A percentile compares a stretch with the other conserved stretches of the same genome.
phyloP scores from a whole-genome alignment of 2,113 vertebrate genomes.

The Hippocampus zosterae region DNA sequence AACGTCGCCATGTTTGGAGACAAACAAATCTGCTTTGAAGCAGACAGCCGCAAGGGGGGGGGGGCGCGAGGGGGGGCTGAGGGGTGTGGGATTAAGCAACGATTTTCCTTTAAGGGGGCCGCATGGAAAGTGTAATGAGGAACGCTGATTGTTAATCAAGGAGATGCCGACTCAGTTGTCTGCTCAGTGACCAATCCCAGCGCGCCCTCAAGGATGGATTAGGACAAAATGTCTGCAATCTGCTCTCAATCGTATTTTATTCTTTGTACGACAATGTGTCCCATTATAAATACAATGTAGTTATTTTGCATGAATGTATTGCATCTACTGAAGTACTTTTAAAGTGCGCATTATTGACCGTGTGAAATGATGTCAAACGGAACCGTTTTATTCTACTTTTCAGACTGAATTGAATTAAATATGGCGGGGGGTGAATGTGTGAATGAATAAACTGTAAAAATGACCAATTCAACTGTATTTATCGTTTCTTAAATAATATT shows the following conservation, averaged over 20 bases:
- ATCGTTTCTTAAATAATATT: too few relatives aligned
- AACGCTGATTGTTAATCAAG: conserved; percentile 6
- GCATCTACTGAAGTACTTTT: not conserved
- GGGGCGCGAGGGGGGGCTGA: not conserved
- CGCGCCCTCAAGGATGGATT: not conserved
- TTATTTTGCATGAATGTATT: not conserved
- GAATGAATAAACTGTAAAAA: not conserved
- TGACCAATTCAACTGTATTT: not conserved
- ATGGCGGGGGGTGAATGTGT: too few relatives aligned
- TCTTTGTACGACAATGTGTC: not conserved
- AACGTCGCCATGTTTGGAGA: not conserved
- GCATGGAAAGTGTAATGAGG: not conserved
- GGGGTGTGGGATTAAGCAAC: not conserved
- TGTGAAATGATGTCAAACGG: too few relatives aligned
- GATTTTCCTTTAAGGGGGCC: not conserved
- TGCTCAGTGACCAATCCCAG: not conserved
- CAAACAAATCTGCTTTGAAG: conserved; percentile 3
- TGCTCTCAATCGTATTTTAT: not conserved
- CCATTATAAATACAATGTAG: not conserved
- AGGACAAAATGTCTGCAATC: conserved; percentile 2
- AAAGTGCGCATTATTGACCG: too few relatives aligned
- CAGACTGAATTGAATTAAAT: too few relatives aligned
- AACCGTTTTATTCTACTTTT: too few relatives aligned
- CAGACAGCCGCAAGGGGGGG: not conserved
- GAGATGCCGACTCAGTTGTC: not conserved